Conservation (phyloP, 2,797 vertebrate genomes). For the Microcaecilia unicolor region DNA sequence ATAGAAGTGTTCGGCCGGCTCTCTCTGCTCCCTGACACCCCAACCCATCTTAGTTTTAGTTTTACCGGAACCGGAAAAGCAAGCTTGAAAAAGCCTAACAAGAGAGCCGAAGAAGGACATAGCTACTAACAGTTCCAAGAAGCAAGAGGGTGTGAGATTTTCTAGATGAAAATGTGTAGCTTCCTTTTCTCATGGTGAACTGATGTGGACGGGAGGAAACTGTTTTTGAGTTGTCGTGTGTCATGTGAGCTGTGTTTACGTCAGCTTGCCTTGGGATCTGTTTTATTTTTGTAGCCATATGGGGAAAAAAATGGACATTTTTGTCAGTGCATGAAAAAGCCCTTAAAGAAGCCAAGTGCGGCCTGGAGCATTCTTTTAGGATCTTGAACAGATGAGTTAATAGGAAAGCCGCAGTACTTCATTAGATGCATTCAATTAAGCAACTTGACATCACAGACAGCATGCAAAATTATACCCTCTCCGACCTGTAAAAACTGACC, state of each 20-base stretch:
- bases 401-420: constrained; percentile 17
- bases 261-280: constrained; percentile 32
- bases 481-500: too few relatives aligned
- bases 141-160: constrained; percentile 1
- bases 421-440: too few relatives aligned
- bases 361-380: constrained; percentile 9
- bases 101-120: too few relatives aligned
- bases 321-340: constrained; percentile 30
- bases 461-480: too few relatives aligned
- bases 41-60: constrained; percentile 19
- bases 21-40: constrained; percentile 27
- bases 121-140: constrained; percentile 5
- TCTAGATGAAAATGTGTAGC: constrained; percentile 3
- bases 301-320: constrained; percentile 20
- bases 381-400: constrained; percentile 14
- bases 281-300: constrained; percentile 38
- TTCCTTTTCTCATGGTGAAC: constrained; percentile 3
- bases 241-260: constrained; percentile 27
- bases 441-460: too few relatives aligned
- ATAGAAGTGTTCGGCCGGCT: constrained; percentile 19
- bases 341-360: constrained; percentile 34
- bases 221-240: constrained; percentile 17
- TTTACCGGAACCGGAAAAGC: background rate
- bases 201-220: background rate
- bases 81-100: constrained; percentile 8